Evolutionary conservation across 2,113 vertebrate genomes (phyloP).

Genomic region (Craseonycteris thonglongyai): DNA sequence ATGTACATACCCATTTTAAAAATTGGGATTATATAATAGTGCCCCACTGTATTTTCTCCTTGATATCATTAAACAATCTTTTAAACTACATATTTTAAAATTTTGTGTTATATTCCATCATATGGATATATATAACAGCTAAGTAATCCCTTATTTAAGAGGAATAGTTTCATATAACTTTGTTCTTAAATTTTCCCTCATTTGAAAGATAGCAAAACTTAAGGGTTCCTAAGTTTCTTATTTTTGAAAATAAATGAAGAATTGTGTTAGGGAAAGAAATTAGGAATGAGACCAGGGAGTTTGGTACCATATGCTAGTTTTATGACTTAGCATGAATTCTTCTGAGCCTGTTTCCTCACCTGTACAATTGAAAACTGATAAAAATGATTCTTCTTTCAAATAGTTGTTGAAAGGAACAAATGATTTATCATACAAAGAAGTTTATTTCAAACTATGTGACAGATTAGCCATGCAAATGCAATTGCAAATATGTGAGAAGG

Average conservation of each 20-base stretch:
- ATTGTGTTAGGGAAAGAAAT: conserved; percentile 14
- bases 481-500: neutral
- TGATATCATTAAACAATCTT: neutral
- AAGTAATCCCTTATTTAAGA: neutral
- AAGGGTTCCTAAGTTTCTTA: neutral
- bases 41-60: neutral
- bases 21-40: neutral
- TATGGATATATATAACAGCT: neutral
- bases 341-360: neutral
- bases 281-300: neutral
- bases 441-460: neutral
- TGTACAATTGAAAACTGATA: conserved; percentile 7
- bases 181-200: conserved; percentile 9
- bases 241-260: conserved; percentile 14
- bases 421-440: neutral
- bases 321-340: neutral
- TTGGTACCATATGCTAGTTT: neutral
- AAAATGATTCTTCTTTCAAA: conserved; percentile 14
- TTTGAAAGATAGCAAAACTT: neutral
- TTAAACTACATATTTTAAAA: neutral
- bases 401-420: neutral
- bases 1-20: neutral
- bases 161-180: neutral
- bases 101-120: neutral
- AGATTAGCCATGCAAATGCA: neutral